Conservation (phyloP, 2,888 invertebrate species). For the Heliconius hortense region DNA sequence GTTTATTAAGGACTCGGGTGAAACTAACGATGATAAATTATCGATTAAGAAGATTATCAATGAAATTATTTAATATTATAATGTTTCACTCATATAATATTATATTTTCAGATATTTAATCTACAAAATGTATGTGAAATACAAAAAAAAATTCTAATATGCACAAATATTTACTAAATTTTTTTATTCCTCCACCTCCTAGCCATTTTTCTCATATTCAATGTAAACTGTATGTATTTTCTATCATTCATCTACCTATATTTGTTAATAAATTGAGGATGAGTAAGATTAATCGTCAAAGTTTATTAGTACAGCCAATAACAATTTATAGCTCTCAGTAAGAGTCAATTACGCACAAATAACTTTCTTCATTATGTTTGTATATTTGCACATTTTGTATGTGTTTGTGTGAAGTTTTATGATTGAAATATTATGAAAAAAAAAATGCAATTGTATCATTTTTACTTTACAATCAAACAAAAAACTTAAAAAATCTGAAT, state of each 20-base stretch:
- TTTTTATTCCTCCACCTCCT: neutral
- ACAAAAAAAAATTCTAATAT: neutral
- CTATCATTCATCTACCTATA: neutral
- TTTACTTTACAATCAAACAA: neutral
- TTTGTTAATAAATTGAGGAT: slow-evolving; percentile 21
- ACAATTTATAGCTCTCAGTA: slow-evolving; percentile 72
- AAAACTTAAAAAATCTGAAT: neutral
- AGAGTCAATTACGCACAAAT: slow-evolving; percentile 75
- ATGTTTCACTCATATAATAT: no score
- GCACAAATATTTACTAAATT: neutral
- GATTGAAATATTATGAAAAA: no score
- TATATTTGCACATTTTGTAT: slow-evolving; percentile 10
- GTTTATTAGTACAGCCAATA: slow-evolving; percentile 75
- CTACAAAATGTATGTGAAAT: neutral
- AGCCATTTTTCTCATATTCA: neutral
- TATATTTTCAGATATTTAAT: neutral
- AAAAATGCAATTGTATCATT: no score
- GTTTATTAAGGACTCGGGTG: slow-evolving; percentile 35
- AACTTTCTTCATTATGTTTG: slow-evolving; percentile 57
- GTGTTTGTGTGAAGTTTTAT: neutral
- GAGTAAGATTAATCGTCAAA: slow-evolving; percentile 63
- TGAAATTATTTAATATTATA: neutral
- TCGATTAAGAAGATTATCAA: slow-evolving; percentile 23
- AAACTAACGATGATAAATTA: slow-evolving; percentile 45
- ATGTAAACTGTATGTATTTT: neutral